Percentiles rank a stretch among this genome's conserved stretches.
Evolutionary conservation across 2,113 vertebrate genomes (phyloP).

Genomic region (Anarhynchus alexandrinus): DNA sequence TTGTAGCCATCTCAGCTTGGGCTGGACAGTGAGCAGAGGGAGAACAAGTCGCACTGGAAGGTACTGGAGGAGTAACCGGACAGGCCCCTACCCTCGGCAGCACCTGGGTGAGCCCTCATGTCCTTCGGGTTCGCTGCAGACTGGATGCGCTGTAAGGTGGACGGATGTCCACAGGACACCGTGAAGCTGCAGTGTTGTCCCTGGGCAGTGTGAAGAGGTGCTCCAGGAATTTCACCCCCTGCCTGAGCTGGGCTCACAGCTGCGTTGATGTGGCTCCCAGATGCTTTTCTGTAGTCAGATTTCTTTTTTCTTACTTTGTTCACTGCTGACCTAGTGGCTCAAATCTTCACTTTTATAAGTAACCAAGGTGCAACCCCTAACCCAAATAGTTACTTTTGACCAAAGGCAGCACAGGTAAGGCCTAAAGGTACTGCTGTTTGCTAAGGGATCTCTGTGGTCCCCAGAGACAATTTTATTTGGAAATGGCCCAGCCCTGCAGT

Average conservation of each 20-base stretch:
- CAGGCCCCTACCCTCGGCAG: neutral
- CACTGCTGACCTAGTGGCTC: neutral
- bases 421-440: neutral
- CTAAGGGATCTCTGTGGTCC: neutral
- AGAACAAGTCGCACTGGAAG: neutral
- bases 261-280: accelerated
- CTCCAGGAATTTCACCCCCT: neutral
- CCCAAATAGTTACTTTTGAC: neutral
- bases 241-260: accelerated
- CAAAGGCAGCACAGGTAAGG: neutral
- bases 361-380: neutral
- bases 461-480: neutral
- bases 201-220: neutral
- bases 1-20: neutral
- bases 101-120: accelerated
- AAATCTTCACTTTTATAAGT: neutral
- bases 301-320: neutral
- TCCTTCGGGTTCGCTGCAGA: neutral
- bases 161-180: accelerated
- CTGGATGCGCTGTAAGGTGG: neutral
- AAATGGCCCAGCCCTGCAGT: neutral
- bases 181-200: accelerated
- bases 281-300: neutral
- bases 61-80: neutral
- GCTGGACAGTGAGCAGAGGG: neutral